A percentile compares a stretch with the other conserved stretches of the same genome.
Evolutionary conservation across 2,888 invertebrate genomes (phyloP).

Genomic region (Sesamia inferens): DNA sequence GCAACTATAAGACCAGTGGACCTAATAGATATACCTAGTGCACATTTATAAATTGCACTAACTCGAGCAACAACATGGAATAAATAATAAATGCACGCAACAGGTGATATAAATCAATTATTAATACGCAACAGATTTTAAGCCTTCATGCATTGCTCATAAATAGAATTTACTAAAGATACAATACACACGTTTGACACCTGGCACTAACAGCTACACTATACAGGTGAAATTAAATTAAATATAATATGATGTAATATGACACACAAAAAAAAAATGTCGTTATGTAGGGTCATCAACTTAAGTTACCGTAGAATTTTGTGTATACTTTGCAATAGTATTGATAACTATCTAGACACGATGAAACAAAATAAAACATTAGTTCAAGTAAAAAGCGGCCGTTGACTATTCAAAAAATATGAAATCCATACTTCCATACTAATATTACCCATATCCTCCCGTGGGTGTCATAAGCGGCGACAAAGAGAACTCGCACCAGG

Average conservation of each 20-base stretch:
- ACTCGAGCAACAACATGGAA: neutral
- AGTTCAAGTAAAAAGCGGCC: neutral
- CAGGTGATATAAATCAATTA: slow-evolving; percentile 26
- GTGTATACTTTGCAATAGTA: neutral
- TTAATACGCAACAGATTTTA: slow-evolving; percentile 46
- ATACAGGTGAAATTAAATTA: no score
- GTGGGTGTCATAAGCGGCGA: no score
- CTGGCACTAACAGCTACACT: neutral
- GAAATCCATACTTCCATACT: no score
- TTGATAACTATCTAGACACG: neutral
- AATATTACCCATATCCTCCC: no score
- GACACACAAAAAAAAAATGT: no score
- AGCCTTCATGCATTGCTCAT: slow-evolving; percentile 47
- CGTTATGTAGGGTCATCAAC: no score
- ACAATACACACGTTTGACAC: slow-evolving; percentile 19
- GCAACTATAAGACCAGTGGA: no score
- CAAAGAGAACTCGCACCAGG: no score
- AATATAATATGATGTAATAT: no score
- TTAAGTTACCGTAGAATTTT: neutral
- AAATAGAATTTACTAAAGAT: slow-evolving; percentile 33
- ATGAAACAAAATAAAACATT: neutral
- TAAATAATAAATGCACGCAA: slow-evolving; percentile 35
- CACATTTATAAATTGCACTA: no score
- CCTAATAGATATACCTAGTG: no score
- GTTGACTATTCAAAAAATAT: neutral